Percentiles rank a stretch among this genome's conserved stretches.
Conservation (phyloP, 2,113 vertebrate species). For the Catharus fuscescens region DNA sequence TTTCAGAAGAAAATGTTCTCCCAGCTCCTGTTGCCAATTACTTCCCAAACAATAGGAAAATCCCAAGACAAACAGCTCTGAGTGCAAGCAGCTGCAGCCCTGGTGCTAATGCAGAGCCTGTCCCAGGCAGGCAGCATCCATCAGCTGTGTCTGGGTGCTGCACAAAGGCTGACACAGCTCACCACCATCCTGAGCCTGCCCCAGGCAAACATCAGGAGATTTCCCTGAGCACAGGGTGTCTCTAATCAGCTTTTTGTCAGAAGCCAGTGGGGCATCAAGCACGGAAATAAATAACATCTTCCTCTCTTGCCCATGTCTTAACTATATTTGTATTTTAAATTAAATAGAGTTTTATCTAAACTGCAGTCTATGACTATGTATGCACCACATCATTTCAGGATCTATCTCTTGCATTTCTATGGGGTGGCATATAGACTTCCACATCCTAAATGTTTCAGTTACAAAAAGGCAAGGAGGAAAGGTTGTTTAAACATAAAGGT, state of each 20-base stretch:
- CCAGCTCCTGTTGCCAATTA: neutral
- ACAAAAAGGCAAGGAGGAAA: neutral
- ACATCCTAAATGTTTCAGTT: neutral
- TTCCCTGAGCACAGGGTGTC: neutral
- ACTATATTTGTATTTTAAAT: neutral
- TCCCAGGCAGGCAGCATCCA: neutral
- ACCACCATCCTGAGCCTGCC: neutral
- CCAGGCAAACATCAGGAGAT: neutral
- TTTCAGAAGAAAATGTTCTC: neutral
- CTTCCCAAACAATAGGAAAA: neutral
- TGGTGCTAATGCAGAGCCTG: neutral
- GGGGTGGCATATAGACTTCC: neutral
- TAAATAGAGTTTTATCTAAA: neutral
- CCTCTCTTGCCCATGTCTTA: neutral
- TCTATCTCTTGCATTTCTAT: neutral
- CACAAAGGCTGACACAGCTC: neutral
- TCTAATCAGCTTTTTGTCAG: neutral
- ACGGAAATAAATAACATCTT: neutral
- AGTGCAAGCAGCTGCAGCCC: neutral
- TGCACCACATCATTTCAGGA: neutral
- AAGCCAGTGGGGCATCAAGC: neutral
- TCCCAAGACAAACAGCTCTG: accelerated
- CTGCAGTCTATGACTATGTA: neutral
- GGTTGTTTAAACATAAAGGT: neutral
- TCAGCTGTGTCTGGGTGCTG: neutral